A percentile compares a stretch with the other conserved stretches of the same genome.
These are phyloP conservation scores for Lapara coniferarum DNA, from an alignment of 2,888 invertebrate species.

Conservation along the genomic window DNA sequence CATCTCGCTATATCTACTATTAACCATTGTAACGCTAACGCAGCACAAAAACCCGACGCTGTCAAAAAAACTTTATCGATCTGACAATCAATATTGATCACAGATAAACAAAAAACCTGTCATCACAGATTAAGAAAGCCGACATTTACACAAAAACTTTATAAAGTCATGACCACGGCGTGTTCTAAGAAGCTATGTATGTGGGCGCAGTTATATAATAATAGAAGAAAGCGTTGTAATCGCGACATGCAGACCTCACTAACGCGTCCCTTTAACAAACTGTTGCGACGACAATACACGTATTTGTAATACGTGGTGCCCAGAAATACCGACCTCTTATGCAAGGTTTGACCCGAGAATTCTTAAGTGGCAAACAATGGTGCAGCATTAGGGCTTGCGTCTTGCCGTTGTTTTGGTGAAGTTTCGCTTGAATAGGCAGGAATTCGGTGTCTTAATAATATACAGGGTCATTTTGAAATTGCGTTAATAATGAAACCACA, in stretches of 20 bases:
- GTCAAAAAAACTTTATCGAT: conserved; percentile 2
- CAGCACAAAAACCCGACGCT: background rate
- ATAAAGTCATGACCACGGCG: conserved; percentile 14
- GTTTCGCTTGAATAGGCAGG: background rate
- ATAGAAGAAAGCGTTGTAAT: conserved; percentile 38
- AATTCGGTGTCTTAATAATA: too few species aligned
- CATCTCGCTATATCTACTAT: too few species aligned
- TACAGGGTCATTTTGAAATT: too few species aligned
- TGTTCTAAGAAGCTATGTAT: conserved; percentile 15
- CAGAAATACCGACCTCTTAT: conserved; percentile 24
- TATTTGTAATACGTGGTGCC: conserved; percentile 27
- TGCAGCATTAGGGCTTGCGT: background rate
- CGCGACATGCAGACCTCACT: conserved; percentile 22
- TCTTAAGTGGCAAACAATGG: conserved; percentile 7
- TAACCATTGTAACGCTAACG: background rate
- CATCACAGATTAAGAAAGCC: conserved; percentile 18
- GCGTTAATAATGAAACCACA: too few species aligned
- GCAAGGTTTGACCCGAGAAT: conserved; percentile 25
- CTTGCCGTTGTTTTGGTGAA: background rate
- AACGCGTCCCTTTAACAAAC: conserved; percentile 27
- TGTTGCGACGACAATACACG: conserved; percentile 26
- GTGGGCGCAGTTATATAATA: conserved; percentile 41
- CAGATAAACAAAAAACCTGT: conserved; percentile 4
- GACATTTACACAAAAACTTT: conserved; percentile 18
- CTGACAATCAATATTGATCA: conserved; percentile 6